Conservation (phyloP, 2,113 vertebrate genomes). For the Athene cunicularia region DNA sequence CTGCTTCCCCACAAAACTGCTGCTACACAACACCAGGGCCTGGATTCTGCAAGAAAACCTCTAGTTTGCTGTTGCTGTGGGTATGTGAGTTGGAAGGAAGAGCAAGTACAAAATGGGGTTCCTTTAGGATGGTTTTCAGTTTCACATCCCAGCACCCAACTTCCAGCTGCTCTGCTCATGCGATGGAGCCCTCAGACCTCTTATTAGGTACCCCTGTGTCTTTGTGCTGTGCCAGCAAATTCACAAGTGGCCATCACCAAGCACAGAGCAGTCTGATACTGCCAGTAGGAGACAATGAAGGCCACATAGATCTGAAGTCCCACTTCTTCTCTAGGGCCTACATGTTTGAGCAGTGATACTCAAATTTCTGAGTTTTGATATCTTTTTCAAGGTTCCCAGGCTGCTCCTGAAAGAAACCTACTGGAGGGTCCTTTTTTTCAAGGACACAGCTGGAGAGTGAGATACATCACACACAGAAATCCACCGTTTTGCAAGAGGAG, state of each 20-base stretch:
- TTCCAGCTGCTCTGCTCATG: neutral
- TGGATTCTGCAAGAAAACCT: neutral
- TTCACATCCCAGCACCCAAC: neutral
- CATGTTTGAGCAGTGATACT: neutral
- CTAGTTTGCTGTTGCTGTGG: too few relatives aligned
- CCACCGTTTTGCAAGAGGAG: neutral
- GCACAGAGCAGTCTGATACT: neutral
- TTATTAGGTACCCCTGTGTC: neutral
- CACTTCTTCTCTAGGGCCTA: neutral
- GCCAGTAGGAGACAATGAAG: fast-evolving
- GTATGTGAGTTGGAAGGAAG: too few relatives aligned
- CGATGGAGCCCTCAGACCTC: neutral
- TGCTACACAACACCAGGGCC: neutral
- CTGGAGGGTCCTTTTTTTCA: neutral
- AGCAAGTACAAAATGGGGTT: too few relatives aligned
- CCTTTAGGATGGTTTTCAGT: too few relatives aligned
- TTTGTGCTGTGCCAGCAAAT: neutral
- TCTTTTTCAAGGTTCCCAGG: neutral
- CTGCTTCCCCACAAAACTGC: neutral
- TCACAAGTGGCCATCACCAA: fast-evolving
- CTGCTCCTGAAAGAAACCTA: neutral
- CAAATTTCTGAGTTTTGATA: neutral
- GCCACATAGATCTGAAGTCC: neutral
- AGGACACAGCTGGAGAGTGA: slow-evolving; percentile 18
- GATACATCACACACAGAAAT: neutral